Evolutionary conservation across 2,888 invertebrate genomes (phyloP).

Genomic region (Biston stratarius): DNA sequence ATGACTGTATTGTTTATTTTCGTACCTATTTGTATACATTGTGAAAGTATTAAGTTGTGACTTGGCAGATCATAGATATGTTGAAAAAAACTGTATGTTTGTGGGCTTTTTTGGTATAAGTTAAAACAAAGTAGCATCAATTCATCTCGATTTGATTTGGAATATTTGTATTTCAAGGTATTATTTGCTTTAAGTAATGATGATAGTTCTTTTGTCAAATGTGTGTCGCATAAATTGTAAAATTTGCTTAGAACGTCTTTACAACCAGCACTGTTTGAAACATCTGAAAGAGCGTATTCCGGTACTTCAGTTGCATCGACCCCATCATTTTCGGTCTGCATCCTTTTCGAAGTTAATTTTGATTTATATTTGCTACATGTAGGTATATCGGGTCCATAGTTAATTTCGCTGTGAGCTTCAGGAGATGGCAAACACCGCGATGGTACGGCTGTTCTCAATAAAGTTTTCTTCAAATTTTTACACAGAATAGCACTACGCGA

Average conservation of each 20-base stretch:
- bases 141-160: neutral
- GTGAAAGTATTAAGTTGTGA: neutral
- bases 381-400: neutral
- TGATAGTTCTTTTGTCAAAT: conserved; percentile 12
- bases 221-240: conserved; percentile 1
- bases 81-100: conserved; percentile 6
- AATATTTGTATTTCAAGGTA: conserved; percentile 6
- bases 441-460: conserved; percentile 12
- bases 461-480: neutral
- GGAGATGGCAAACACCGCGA: neutral
- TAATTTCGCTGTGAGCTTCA: neutral
- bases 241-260: neutral
- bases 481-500: neutral
- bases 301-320: neutral
- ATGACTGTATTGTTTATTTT: conserved; percentile 10
- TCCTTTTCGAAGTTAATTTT: neutral
- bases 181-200: conserved; percentile 7
- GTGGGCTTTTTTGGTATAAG: conserved; percentile 19
- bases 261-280: neutral
- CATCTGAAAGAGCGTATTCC: neutral
- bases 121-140: conserved; percentile 4
- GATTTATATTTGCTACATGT: neutral
- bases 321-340: neutral
- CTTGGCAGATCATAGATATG: neutral
- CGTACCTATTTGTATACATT: conserved; percentile 7